Conservation (phyloP, 2,888 invertebrate species). For the Cetonia aurata region DNA sequence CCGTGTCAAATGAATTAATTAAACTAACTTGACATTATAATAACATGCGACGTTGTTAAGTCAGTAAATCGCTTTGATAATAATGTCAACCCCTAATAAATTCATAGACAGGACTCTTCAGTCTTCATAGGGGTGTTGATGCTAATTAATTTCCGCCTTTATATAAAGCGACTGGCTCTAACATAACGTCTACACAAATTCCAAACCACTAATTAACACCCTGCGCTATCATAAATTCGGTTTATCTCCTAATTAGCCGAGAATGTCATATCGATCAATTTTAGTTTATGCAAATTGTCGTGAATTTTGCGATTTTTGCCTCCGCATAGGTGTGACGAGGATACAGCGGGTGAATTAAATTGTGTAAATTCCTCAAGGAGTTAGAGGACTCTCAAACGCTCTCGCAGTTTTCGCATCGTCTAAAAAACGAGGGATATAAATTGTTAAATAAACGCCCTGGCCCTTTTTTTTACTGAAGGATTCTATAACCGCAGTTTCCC, state of each 20-base stretch:
- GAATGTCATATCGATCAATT: slow-evolving; percentile 17
- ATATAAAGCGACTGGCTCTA: slow-evolving; percentile 15
- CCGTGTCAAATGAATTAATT: too few species aligned
- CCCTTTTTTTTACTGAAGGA: too few species aligned
- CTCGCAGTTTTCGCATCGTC: too few species aligned
- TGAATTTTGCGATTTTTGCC: too few species aligned
- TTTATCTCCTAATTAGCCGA: slow-evolving; percentile 19
- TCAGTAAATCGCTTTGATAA: slow-evolving; percentile 8
- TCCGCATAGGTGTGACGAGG: too few species aligned
- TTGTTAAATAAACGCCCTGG: too few species aligned
- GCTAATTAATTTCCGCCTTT: slow-evolving; percentile 20
- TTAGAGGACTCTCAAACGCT: too few species aligned
- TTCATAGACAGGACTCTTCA: neutral
- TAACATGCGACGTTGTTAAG: neutral
- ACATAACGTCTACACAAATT: slow-evolving; percentile 16
- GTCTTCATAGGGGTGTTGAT: neutral
- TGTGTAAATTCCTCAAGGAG: too few species aligned
- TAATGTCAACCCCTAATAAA: slow-evolving; percentile 1
- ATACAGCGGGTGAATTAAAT: too few species aligned
- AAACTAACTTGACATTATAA: neutral
- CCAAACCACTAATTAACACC: slow-evolving; percentile 23
- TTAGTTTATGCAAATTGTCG: neutral
- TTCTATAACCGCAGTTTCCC: too few species aligned
- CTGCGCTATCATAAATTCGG: slow-evolving; percentile 15
- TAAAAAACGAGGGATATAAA: too few species aligned